phyloP scores from a whole-genome alignment of 1,140 invertebrate species.

The Paramacrobiotus metropolitanus region DNA sequence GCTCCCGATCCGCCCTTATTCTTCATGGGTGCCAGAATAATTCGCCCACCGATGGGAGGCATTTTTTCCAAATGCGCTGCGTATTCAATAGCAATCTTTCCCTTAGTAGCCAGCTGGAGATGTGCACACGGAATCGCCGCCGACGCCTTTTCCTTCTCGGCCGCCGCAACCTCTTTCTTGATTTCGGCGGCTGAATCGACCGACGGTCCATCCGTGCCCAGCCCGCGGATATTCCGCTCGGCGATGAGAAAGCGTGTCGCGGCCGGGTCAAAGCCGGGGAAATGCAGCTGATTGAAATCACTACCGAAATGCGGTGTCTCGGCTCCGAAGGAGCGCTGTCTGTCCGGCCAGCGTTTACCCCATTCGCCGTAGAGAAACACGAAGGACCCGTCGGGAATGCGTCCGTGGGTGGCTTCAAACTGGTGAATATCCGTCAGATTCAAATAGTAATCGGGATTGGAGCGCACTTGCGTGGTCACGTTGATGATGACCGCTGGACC shows the following conservation, averaged over 20 bases:
- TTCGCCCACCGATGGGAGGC: neutral
- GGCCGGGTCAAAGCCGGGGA: conserved; percentile 14
- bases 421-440: conserved; percentile 11
- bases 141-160: too few relatives aligned
- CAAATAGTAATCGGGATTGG: conserved; percentile 13
- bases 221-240: conserved; percentile 10
- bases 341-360: conserved; percentile 13
- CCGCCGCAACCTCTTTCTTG: too few relatives aligned
- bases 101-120: neutral
- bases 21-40: neutral
- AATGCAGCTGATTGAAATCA: conserved; percentile 16
- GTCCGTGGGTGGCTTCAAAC: conserved; percentile 13
- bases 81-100: neutral
- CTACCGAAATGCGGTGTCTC: too few relatives aligned
- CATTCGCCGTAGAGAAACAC: conserved; percentile 17
- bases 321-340: conserved; percentile 12
- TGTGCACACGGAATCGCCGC: neutral
- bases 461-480: conserved; percentile 9
- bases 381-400: conserved; percentile 13
- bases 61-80: neutral
- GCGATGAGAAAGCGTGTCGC: conserved; percentile 13
- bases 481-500: conserved; percentile 1
- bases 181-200: neutral
- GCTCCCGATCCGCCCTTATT: neutral
- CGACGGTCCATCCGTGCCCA: conserved; percentile 3